These are phyloP conservation scores for Dendrocopos noguchii DNA, from an alignment of 2,113 vertebrate species.

Conservation along the genomic window DNA sequence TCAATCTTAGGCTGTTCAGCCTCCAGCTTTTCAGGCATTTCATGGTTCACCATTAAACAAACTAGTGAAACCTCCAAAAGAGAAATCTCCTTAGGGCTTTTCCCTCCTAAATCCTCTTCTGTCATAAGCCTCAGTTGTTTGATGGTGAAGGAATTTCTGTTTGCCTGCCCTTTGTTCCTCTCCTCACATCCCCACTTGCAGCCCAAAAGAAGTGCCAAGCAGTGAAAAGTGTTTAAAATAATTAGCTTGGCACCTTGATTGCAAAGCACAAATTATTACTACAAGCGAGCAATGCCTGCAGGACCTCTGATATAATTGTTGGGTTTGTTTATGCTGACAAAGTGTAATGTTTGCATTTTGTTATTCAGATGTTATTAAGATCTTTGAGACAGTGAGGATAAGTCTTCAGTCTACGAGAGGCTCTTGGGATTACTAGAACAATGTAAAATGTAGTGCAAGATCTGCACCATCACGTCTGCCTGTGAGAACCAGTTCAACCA, in stretches of 20 bases:
- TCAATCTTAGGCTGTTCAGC: not conserved
- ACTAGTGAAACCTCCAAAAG: not conserved
- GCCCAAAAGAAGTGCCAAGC: constrained; percentile 3
- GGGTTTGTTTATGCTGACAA: constrained; percentile 23
- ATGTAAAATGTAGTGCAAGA: not conserved
- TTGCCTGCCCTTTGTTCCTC: not conserved
- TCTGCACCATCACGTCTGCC: not conserved
- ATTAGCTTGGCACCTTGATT: constrained; percentile 35
- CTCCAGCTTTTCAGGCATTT: constrained; percentile 14
- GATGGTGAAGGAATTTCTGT: not conserved
- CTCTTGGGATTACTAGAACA: not conserved
- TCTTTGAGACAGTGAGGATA: not conserved
- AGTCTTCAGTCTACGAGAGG: not conserved
- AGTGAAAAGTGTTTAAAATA: constrained; percentile 32
- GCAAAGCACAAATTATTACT: constrained; percentile 22
- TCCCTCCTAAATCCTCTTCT: not conserved
- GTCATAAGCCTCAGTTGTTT: constrained; percentile 10
- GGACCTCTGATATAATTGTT: constrained; percentile 6
- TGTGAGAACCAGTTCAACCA: not conserved
- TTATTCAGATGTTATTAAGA: not conserved
- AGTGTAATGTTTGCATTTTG: constrained; percentile 4
- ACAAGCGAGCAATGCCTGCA: constrained; percentile 20
- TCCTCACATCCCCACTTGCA: not conserved
- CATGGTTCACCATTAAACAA: constrained; percentile 15
- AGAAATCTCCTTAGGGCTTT: not conserved